phyloP scores from a whole-genome alignment of 2,797 vertebrate genomes.

The Notoglanidium macrostoma region DNA sequence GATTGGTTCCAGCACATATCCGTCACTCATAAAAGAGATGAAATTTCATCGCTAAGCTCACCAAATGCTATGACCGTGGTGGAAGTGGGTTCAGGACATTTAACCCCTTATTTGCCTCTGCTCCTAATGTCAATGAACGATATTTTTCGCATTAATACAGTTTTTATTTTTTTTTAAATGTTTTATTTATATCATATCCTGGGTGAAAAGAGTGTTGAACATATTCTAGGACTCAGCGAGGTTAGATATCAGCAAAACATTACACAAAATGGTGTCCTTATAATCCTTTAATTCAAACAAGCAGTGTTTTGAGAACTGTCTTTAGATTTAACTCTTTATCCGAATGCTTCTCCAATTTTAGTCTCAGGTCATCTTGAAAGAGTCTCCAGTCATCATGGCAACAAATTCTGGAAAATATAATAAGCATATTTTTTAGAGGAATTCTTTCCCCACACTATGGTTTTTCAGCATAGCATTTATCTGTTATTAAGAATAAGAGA shows the following conservation, averaged over 20 bases:
- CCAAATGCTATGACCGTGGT: constrained; percentile 76
- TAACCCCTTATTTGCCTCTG: constrained; percentile 68
- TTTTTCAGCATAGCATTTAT: background rate
- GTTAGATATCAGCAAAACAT: background rate
- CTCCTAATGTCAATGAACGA: background rate
- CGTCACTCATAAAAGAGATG: constrained; percentile 73
- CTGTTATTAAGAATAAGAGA: background rate
- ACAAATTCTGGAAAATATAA: background rate
- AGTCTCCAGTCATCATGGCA: constrained; percentile 20
- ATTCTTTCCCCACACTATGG: background rate
- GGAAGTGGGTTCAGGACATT: constrained; percentile 67
- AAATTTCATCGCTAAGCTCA: constrained; percentile 74
- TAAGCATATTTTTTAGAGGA: background rate
- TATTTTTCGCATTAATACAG: too few relatives aligned
- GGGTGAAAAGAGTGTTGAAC: background rate
- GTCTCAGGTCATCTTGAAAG: constrained; percentile 63
- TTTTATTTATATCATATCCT: background rate
- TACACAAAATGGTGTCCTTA: background rate
- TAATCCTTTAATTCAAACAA: background rate
- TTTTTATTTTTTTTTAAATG: background rate
- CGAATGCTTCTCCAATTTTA: background rate
- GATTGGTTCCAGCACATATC: constrained; percentile 70
- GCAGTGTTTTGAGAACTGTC: background rate
- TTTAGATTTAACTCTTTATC: background rate
- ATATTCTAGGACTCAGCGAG: background rate